Evolutionary conservation across 2,888 invertebrate genomes (phyloP), one percentile per base, ranked within the genome.

Genomic region (Cephus pygmeus): DNA sequence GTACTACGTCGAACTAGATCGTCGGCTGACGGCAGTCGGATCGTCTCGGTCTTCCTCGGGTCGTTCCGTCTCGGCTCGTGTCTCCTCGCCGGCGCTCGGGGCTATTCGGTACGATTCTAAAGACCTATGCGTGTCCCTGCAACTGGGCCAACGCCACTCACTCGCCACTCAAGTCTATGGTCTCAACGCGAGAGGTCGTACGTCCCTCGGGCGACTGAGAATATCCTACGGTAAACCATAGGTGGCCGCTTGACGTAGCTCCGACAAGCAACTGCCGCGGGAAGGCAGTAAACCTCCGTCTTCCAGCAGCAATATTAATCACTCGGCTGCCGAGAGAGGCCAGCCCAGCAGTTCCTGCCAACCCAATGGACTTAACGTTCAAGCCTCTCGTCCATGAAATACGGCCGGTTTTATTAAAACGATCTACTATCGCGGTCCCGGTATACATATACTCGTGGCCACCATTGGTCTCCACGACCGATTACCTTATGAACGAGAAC

Each of bases 391-490:
- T 40, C 79, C 77, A 81, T 86, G 85, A 88, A 88, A 88, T 87
- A 86, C 87, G 87, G 86, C 85, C 85, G 84, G 84, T 85, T 87
- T 87, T 86, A 86, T 87, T 87, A 86, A 86, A 86, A 82, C 84
- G 84, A 87, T 87, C 85, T 85, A 84, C 85, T 40, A 40, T 40
- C 40, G 40, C 40, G 0, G 15, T 15, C 15, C 15, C 40, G 40
- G 40, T 40, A 40, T 40, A 40, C 40, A 2, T 15, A 15, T 40
- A 40, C 40, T 40, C 15, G 40, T 15, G 15, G 40, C 40, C 15
- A 15, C 12, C 40, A 40, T 40, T 40, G 15, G 40, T 40, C 6
- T 40, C 40, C 40, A 6, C 40, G 15, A 40, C 40, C 40, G 40
- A 40, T 40, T 40, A 40, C 40, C 15, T 15, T 40, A 15, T 40